These are phyloP conservation scores for Hyles euphorbiae DNA, from an alignment of 1,140 invertebrate species.

Conservation along the genomic window DNA sequence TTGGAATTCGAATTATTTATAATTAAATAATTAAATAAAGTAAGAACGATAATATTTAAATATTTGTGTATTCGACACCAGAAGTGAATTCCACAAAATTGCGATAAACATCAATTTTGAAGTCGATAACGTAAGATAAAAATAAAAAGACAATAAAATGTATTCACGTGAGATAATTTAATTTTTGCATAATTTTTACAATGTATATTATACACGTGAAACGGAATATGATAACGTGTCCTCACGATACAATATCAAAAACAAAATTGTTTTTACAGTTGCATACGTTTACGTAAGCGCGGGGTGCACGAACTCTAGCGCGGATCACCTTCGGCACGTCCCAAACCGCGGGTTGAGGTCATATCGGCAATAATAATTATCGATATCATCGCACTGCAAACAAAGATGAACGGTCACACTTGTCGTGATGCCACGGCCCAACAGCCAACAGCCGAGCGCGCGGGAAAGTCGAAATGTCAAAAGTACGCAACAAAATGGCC, in stretches of 20 bases:
- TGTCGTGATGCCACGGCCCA: slow-evolving; percentile 6
- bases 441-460: slow-evolving; percentile 4
- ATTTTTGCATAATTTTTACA: no score
- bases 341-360: slow-evolving; percentile 68
- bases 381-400: slow-evolving; percentile 58
- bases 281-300: slow-evolving; percentile 62
- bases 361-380: slow-evolving; percentile 61
- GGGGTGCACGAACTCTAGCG: slow-evolving; percentile 58
- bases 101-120: no score
- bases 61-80: no score
- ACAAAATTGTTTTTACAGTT: slow-evolving; percentile 46
- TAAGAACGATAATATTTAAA: no score
- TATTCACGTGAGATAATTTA: no score
- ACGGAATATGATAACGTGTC: slow-evolving; percentile 3
- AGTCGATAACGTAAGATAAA: no score
- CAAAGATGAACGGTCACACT: slow-evolving; percentile 45
- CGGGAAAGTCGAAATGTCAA: slow-evolving; percentile 39
- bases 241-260: slow-evolving; percentile 7
- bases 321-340: slow-evolving; percentile 63
- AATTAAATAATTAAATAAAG: no score
- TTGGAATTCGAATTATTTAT: no score
- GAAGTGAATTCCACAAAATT: no score
- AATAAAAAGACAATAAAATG: no score
- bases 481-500: slow-evolving; percentile 17
- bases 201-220: not conserved